Base-by-base conservation (phyloP, 2,888 invertebrate species). In the Parnassius smintheus region DNA sequence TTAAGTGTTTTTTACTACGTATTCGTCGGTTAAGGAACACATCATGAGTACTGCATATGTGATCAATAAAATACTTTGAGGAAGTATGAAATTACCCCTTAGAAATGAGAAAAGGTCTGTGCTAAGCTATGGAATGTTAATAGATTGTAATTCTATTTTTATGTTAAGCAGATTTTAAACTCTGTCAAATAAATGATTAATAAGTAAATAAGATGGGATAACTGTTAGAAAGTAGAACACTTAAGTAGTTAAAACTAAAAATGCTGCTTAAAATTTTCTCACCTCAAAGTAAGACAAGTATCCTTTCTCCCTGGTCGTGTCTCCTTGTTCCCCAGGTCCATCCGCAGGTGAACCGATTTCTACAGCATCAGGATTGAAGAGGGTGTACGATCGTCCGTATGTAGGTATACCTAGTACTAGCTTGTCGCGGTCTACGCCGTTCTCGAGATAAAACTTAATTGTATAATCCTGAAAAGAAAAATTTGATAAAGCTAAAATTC, bases 281-380 rank as follows among this genome's bases (percentile, higher is more conserved):
- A 97, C 97, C 93, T 98, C 98, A 80, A 98, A 98, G 79, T 97
- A 98, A 35, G 98, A 97, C 71, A 98, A 89, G 77, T 98, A 98
- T 66, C 98, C 98, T 73, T 97, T 97, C 85, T 98, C 98, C 71
- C 97, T 93, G 0, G 98, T 98, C 1, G 97, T 97, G 64, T 97
- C 97, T 4, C 98, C 98, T 83, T 97, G 96, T 62, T 95, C 96
- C 0, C 98, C 98, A 0, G 98, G 97, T 0, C 97, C 98, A 77
- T 97, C 97, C 0, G 98, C 95, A 0, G 97, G 97, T 0, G 97
- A 93, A 0, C 97, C 98, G n/a, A 98, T 93, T 64, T 96, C 96
- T 2, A 94, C 95, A 0, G 96, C 96, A 42, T 97, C 96, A 54
- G 95, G 94, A 82, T 97, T 97, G 78, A 96, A 95, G 60, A 98